Evolutionary conservation across 2,888 invertebrate species (phyloP).

Genomic region (Elaeidobius kamerunicus): DNA sequence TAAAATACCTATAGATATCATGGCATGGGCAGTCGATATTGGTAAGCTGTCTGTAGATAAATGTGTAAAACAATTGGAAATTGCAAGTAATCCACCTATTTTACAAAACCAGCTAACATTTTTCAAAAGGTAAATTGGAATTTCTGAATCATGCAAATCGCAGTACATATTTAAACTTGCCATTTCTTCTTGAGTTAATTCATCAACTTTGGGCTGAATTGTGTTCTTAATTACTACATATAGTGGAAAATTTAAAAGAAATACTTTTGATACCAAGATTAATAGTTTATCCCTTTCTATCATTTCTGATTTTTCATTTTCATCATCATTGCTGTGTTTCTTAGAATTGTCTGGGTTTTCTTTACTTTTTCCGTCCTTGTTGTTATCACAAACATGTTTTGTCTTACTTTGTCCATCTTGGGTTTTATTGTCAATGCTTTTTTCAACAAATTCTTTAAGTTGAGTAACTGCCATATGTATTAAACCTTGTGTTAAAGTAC

Average conservation of each 20-base stretch:
- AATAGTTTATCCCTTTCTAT: conserved; percentile 87
- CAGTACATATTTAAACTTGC: conserved; percentile 76
- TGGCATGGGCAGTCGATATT: conserved; percentile 85
- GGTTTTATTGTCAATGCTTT: conserved; percentile 33
- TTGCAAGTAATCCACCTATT: conserved; percentile 81
- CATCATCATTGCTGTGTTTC: conserved; percentile 34
- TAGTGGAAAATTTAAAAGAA: conserved; percentile 85
- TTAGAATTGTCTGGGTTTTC: conserved; percentile 45
- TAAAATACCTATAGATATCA: conserved; percentile 76
- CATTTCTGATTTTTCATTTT: conserved; percentile 50
- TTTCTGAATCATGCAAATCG: conserved; percentile 91
- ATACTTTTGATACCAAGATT: conserved; percentile 83
- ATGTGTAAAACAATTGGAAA: conserved; percentile 82
- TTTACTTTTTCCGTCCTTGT: conserved; percentile 40
- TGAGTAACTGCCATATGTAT: conserved; percentile 80
- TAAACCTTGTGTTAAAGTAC: conserved; percentile 83
- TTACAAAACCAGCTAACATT: conserved; percentile 95
- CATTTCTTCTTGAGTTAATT: conserved; percentile 81
- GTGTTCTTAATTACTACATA: conserved; percentile 86
- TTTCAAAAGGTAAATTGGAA: conserved; percentile 83
- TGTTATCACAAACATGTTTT: conserved; percentile 22
- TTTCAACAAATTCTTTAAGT: conserved; percentile 63
- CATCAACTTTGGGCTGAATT: conserved; percentile 75
- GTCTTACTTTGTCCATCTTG: conserved; percentile 6
- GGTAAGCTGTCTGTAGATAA: conserved; percentile 72